Conservation (phyloP, 2,797 vertebrate genomes). For the Siniperca undulata region DNA sequence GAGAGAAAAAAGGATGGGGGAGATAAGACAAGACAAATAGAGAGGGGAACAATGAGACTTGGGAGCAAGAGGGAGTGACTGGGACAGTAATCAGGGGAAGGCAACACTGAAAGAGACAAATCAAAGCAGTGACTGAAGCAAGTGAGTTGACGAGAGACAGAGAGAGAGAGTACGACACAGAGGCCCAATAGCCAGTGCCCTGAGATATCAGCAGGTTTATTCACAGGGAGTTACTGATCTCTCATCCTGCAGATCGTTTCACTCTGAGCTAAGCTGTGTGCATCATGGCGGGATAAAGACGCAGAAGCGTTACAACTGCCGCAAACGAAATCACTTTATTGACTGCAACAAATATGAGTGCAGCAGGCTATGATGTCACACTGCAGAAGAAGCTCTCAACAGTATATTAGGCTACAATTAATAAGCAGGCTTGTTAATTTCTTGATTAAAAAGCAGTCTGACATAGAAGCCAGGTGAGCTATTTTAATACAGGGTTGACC, state of each 20-base stretch:
- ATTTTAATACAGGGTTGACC: neutral
- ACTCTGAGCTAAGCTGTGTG: slow-evolving; percentile 34
- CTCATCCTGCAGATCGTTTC: slow-evolving; percentile 51
- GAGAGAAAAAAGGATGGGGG: slow-evolving; percentile 45
- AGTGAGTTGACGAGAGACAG: slow-evolving; percentile 37
- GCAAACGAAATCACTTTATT: slow-evolving; percentile 5
- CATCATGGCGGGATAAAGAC: slow-evolving; percentile 24
- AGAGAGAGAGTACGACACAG: slow-evolving; percentile 1
- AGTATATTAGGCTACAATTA: neutral
- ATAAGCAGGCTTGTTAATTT: slow-evolving; percentile 19
- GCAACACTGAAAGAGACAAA: slow-evolving; percentile 55
- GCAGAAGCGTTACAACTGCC: neutral
- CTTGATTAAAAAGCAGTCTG: slow-evolving; percentile 9
- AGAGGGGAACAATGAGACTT: slow-evolving; percentile 60
- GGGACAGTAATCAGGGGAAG: slow-evolving; percentile 63
- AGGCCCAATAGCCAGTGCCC: slow-evolving; percentile 17
- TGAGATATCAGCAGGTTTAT: slow-evolving; percentile 72
- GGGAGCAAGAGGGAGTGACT: slow-evolving; percentile 53
- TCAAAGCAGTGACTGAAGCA: slow-evolving; percentile 48
- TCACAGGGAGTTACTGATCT: slow-evolving; percentile 60
- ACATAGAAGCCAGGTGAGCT: neutral
- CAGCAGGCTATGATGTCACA: neutral
- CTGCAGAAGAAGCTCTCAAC: neutral
- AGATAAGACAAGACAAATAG: slow-evolving; percentile 72
- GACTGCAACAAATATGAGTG: slow-evolving; percentile 7